Conservation (phyloP, 1,140 invertebrate genomes). For the Mactra quadrangularis region DNA sequence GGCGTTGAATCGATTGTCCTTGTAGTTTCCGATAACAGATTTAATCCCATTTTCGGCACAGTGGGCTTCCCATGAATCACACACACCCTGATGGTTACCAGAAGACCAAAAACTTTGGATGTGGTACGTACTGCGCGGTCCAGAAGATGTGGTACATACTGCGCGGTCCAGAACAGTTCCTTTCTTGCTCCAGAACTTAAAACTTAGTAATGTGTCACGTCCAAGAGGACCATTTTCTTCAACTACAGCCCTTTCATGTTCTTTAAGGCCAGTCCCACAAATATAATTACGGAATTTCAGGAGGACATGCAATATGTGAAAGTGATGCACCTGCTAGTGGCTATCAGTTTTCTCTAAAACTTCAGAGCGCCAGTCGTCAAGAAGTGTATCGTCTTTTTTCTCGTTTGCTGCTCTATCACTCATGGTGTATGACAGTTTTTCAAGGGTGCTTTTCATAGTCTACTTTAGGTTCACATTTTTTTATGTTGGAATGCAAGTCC, state of each 20-base stretch:
- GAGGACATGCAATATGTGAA: not conserved
- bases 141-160: constrained; percentile 10
- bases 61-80: constrained; percentile 39
- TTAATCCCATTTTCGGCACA: constrained; percentile 30
- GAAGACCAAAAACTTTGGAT: too few species aligned
- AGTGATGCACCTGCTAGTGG: too few species aligned
- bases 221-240: not conserved
- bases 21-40: constrained; percentile 40
- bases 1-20: constrained; percentile 32
- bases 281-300: not conserved
- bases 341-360: too few species aligned
- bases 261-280: not conserved
- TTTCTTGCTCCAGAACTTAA: constrained; percentile 43
- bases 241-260: constrained; percentile 3
- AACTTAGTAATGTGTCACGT: not conserved
- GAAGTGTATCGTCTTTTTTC: not conserved
- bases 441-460: not conserved
- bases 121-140: too few species aligned
- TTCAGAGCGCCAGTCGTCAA: constrained; percentile 7
- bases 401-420: too few species aligned
- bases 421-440: not conserved
- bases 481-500: not conserved
- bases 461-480: not conserved
- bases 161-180: constrained; percentile 19
- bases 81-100: constrained; percentile 34